Evolutionary conservation across 2,888 invertebrate genomes (phyloP).

Genomic region (Deladenus siricidicola): DNA sequence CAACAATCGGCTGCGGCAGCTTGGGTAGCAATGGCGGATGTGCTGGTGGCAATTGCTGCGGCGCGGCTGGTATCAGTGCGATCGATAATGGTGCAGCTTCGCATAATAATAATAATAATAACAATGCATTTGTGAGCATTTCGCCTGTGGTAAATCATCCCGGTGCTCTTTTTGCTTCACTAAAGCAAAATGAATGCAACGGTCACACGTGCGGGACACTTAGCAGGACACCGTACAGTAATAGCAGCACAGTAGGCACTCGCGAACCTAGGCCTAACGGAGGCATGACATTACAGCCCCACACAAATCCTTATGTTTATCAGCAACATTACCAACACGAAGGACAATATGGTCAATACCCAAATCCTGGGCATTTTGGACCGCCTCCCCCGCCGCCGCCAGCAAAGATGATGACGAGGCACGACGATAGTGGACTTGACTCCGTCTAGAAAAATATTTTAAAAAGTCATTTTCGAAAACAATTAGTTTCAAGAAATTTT

Average conservation of each 20-base stretch:
- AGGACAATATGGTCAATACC: not conserved
- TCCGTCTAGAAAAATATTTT: conserved; percentile 3
- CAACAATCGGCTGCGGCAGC: not conserved
- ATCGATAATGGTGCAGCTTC: not conserved
- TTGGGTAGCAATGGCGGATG: no score
- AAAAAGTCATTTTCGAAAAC: no score
- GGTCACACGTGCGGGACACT: not conserved
- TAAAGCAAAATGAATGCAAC: not conserved
- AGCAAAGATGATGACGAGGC: conserved; percentile 4
- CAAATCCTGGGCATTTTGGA: not conserved
- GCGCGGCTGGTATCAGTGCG: not conserved
- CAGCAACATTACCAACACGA: not conserved
- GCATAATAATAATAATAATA: not conserved
- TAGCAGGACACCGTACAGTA: not conserved
- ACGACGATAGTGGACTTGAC: conserved; percentile 20
- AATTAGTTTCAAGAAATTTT: no score
- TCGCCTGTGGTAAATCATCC: not conserved
- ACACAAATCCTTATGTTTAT: not conserved
- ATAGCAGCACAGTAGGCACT: not conserved
- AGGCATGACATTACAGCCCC: not conserved
- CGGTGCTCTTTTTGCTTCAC: not conserved
- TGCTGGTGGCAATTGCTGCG: no score
- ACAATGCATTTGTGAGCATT: not conserved
- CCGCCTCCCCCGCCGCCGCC: conserved; percentile 13
- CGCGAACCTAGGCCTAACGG: not conserved